Evolutionary conservation across 2,797 vertebrate species (phyloP).

Genomic region (Harpagifer antarcticus): DNA sequence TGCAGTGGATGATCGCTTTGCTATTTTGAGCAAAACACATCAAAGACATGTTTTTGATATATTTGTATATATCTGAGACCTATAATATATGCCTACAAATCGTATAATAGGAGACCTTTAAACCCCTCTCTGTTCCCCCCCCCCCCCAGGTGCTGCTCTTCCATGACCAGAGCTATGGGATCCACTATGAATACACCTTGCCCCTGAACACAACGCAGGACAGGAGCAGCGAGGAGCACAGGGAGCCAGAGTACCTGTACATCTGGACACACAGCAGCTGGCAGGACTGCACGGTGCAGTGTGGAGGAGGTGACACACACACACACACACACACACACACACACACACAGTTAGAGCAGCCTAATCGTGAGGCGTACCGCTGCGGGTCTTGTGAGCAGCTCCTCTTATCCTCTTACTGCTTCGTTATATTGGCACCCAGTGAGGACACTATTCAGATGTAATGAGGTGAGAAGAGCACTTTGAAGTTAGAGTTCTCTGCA

Average conservation of each 20-base stretch:
- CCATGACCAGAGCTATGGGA: slow-evolving; percentile 95
- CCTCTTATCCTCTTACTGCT: too few species aligned
- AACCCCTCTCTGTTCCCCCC: background rate
- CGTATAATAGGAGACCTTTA: background rate
- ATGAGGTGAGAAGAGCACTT: too few species aligned
- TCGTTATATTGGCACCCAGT: too few species aligned
- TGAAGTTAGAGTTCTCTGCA: too few species aligned
- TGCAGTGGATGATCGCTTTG: too few species aligned
- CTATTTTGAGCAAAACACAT: too few species aligned
- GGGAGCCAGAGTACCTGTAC: slow-evolving; percentile 88
- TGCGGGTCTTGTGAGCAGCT: too few species aligned
- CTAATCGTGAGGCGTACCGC: too few species aligned
- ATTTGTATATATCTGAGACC: too few species aligned
- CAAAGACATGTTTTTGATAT: too few species aligned
- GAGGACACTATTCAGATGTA: too few species aligned
- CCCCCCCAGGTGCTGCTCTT: slow-evolving; percentile 92
- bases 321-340: background rate
- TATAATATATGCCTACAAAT: too few species aligned
- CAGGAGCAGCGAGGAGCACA: slow-evolving; percentile 80
- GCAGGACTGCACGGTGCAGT: slow-evolving; percentile 93
- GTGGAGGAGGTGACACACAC: slow-evolving; percentile 91
- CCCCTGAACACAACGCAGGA: slow-evolving; percentile 88
- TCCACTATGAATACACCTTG: slow-evolving; percentile 98
- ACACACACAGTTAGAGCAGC: background rate
- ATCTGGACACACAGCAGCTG: slow-evolving; percentile 97